Percentiles rank a stretch among this genome's conserved stretches.
These are phyloP conservation scores for Oligia latruncula DNA, from an alignment of 2,888 invertebrate species.

Conservation along the genomic window DNA sequence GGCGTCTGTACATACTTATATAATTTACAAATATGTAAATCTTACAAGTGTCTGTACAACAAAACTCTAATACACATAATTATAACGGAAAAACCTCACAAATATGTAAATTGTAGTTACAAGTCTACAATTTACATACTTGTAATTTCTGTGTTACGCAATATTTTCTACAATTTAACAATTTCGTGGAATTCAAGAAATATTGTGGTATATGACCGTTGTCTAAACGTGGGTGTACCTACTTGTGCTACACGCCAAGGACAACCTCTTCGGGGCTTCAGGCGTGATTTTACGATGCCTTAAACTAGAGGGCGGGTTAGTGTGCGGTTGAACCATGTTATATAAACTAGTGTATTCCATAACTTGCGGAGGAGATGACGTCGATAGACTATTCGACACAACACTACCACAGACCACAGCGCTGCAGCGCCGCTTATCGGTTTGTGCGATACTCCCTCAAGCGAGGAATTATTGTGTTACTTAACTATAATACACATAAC, in stretches of 20 bases:
- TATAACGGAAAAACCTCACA: background rate
- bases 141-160: background rate
- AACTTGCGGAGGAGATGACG: slow-evolving; percentile 16
- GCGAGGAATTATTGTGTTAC: slow-evolving; percentile 26
- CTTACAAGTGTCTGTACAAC: background rate
- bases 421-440: slow-evolving; percentile 38
- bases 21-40: background rate
- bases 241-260: background rate
- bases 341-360: slow-evolving; percentile 3
- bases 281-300: background rate
- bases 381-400: slow-evolving; percentile 32
- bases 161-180: background rate
- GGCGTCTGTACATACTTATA: too few relatives aligned
- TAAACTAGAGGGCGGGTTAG: background rate
- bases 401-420: slow-evolving; percentile 42
- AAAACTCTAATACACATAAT: background rate
- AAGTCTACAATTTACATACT: background rate
- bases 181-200: background rate
- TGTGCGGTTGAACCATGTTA: slow-evolving; percentile 3
- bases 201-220: background rate
- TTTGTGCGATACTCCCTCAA: slow-evolving; percentile 38
- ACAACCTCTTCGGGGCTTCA: background rate
- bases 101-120: background rate
- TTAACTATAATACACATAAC: background rate
- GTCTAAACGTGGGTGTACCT: background rate